Evolutionary conservation across 2,113 vertebrate species (phyloP).

Genomic region (Sphyrna mokarran): DNA sequence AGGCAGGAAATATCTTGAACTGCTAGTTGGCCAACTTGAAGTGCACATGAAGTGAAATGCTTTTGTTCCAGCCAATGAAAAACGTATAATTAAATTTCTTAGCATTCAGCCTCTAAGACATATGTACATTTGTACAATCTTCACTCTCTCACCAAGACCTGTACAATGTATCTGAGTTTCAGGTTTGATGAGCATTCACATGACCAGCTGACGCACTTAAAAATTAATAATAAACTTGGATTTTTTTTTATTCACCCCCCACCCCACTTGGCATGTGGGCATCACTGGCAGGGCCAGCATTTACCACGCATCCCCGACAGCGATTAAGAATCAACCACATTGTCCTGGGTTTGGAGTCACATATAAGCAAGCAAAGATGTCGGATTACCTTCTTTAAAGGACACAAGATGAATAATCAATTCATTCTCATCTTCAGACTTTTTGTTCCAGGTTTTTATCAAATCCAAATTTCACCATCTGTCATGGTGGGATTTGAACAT

Average conservation of each 20-base stretch:
- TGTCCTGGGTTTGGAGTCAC: no score
- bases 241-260: background rate
- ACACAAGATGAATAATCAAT: no score
- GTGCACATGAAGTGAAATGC: background rate
- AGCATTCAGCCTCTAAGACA: background rate
- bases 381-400: no score
- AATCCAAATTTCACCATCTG: no score
- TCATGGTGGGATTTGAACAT: no score
- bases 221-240: background rate
- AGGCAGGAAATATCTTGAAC: background rate
- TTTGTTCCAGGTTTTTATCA: no score
- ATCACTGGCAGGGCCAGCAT: no score
- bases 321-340: no score
- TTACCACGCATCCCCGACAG: no score
- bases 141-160: background rate
- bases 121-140: background rate
- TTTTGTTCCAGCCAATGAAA: background rate
- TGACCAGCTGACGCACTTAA: background rate
- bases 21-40: background rate
- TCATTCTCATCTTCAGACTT: no score
- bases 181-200: background rate
- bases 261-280: no score
- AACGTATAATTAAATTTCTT: background rate
- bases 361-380: no score
- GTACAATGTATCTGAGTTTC: background rate